Evolutionary conservation across 2,888 invertebrate species (phyloP), one percentile per base, ranked within the genome.

Genomic region (Lucinisca nassula): DNA sequence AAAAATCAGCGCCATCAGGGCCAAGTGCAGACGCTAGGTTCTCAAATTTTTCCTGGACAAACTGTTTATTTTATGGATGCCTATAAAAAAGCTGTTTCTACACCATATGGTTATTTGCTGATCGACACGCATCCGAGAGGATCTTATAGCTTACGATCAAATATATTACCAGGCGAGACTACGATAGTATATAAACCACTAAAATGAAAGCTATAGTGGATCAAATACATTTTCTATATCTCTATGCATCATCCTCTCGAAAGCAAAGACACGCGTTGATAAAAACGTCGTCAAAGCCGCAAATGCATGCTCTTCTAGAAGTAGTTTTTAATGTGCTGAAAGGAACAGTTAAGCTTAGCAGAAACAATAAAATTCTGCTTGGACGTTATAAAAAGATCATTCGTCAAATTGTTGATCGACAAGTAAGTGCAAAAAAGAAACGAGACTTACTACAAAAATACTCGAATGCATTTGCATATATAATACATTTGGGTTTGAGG

Each of bases 31-130:
- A 55, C 24, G 1, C 75, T 90, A 51, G 87, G 82, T 30, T 73
- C 83, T 38, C 90, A 90, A 58, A 87, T 90, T 35, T 90, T 85
- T 76, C 85, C 87, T 8, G 61, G 81, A 51, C 85, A 87, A 79
- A 21, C 73, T 35, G 45, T 73, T 0, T 87, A 58, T 72, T 85
- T 89, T 61, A 84, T 86, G 84, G 87, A 89, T 77, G 83, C 84
- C 17, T 87, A 87, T 73, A 45, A 72, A 72, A 83, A 76, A 55
- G 81, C 82, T 30, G 30, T 27, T 30, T 17, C 61, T 30, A 2
- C 10, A 17, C 24, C 24, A 27, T 61, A 61, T 17, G 61, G 27
- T 4, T 61, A 61, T 61, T 61, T 61, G 30, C 6, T 61, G 1
- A 61, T 61, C 6, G 61, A 61, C 17, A 17, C 30, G 6, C 17